Percentiles rank a stretch among this genome's conserved stretches.
phyloP scores from a whole-genome alignment of 2,888 invertebrate genomes.

The Tenthredo mesomela region DNA sequence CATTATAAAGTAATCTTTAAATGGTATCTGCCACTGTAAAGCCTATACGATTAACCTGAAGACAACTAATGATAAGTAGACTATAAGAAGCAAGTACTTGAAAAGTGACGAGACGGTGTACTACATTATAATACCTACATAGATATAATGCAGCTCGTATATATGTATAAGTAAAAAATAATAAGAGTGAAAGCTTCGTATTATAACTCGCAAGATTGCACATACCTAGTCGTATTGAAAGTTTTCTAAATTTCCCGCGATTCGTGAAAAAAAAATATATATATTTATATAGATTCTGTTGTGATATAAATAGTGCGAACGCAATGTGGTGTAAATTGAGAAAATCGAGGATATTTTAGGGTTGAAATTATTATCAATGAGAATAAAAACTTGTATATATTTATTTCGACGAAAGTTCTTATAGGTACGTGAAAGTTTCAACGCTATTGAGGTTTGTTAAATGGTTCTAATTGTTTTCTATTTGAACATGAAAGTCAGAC shows the following conservation, averaged over 20 bases:
- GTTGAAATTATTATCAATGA: neutral
- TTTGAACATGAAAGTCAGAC: neutral
- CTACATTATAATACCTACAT: no score
- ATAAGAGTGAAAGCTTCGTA: conserved; percentile 25
- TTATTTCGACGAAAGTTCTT: neutral
- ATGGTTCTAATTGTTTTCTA: neutral
- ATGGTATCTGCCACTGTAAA: neutral
- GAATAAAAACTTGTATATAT: neutral
- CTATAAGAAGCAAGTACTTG: neutral
- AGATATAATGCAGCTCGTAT: conserved; percentile 3
- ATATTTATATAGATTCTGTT: neutral
- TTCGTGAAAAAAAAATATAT: neutral
- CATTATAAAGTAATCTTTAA: neutral
- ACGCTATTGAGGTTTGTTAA: neutral
- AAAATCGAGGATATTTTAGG: neutral
- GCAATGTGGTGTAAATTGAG: neutral
- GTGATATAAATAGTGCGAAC: neutral
- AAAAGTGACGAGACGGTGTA: neutral
- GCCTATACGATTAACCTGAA: neutral
- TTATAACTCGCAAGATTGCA: conserved; percentile 19
- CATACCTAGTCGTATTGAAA: neutral
- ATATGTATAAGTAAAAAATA: conserved; percentile 1
- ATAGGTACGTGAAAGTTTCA: neutral
- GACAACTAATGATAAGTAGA: conserved; percentile 20
- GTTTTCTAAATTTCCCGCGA: neutral